Conservation (phyloP, 2,797 vertebrate genomes). For the Scomberomorus guttatus region DNA sequence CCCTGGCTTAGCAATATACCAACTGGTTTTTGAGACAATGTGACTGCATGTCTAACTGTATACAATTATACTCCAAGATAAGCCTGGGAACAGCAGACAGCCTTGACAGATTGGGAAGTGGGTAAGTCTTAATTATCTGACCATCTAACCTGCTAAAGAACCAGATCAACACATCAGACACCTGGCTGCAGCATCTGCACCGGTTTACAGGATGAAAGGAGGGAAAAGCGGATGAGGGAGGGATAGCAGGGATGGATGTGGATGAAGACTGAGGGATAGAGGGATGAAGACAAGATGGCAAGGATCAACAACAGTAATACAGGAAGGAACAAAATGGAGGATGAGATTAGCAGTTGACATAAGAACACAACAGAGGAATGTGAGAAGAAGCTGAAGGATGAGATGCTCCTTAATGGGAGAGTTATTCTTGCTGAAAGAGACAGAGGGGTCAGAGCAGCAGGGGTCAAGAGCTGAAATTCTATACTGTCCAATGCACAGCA, state of each 20-base stretch:
- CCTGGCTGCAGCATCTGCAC: constrained; percentile 36
- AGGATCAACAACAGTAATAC: constrained; percentile 38
- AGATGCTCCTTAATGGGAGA: constrained; percentile 17
- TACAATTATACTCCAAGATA: background rate
- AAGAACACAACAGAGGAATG: constrained; percentile 28
- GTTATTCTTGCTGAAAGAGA: constrained; percentile 17
- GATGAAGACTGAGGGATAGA: constrained; percentile 31
- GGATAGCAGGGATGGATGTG: constrained; percentile 16
- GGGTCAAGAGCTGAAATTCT: constrained; percentile 5
- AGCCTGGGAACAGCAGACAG: constrained; percentile 12
- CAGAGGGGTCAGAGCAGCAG: background rate
- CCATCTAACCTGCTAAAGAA: constrained; percentile 49
- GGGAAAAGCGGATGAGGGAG: constrained; percentile 17
- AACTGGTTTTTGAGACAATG: constrained; percentile 17
- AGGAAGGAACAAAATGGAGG: constrained; percentile 32
- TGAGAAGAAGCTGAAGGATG: constrained; percentile 16
- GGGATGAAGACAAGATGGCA: constrained; percentile 46
- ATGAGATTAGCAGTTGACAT: constrained; percentile 34
- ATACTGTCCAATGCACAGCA: constrained; percentile 2
- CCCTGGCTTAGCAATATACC: constrained; percentile 3
- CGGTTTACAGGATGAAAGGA: constrained; percentile 49
- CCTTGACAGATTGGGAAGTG: constrained; percentile 4
- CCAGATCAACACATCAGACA: constrained; percentile 33
- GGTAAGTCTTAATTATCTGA: constrained; percentile 43
- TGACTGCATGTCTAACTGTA: constrained; percentile 15